phyloP scores from a whole-genome alignment of 2,797 vertebrate genomes.

The Pseudomugil gertrudae region DNA sequence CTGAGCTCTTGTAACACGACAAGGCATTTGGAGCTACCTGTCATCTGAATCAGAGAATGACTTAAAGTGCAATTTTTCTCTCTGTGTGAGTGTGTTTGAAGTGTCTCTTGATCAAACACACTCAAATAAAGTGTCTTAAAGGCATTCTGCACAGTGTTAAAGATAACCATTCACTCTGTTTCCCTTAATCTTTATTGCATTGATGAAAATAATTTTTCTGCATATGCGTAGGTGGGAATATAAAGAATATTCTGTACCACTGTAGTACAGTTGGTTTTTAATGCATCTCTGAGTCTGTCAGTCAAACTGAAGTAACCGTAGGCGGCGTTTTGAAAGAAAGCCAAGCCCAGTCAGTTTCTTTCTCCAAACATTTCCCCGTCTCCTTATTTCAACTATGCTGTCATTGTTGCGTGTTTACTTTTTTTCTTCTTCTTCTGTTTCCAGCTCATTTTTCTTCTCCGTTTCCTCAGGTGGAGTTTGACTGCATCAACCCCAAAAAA shows the following conservation, averaged over 20 bases:
- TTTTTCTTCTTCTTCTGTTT: not conserved
- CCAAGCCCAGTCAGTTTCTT: conserved; percentile 31
- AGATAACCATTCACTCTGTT: not conserved
- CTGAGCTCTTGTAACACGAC: conserved; percentile 58
- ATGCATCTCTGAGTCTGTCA: conserved; percentile 13
- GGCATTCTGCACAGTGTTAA: not conserved
- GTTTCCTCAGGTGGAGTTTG: conserved; percentile 90
- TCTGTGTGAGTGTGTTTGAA: conserved; percentile 15
- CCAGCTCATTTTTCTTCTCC: not conserved
- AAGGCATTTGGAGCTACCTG: conserved; percentile 62
- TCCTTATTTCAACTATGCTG: conserved; percentile 19
- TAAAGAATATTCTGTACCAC: not conserved
- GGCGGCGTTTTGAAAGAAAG: conserved; percentile 11
- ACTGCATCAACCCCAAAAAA: conserved; percentile 98
- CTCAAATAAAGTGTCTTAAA: conserved; percentile 7
- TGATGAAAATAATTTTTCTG: not conserved
- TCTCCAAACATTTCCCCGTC: conserved; percentile 11
- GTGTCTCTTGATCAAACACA: conserved; percentile 25
- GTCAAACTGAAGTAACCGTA: conserved; percentile 14
- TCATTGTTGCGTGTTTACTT: conserved; percentile 12
- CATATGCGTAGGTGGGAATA: not conserved
- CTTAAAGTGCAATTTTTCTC: conserved; percentile 18
- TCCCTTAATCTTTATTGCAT: conserved; percentile 9
- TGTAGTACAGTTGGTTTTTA: not conserved
- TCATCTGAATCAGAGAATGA: conserved; percentile 45